Base-by-base conservation (phyloP, 2,113 vertebrate genomes). In the Eretmochelys imbricata region DNA sequence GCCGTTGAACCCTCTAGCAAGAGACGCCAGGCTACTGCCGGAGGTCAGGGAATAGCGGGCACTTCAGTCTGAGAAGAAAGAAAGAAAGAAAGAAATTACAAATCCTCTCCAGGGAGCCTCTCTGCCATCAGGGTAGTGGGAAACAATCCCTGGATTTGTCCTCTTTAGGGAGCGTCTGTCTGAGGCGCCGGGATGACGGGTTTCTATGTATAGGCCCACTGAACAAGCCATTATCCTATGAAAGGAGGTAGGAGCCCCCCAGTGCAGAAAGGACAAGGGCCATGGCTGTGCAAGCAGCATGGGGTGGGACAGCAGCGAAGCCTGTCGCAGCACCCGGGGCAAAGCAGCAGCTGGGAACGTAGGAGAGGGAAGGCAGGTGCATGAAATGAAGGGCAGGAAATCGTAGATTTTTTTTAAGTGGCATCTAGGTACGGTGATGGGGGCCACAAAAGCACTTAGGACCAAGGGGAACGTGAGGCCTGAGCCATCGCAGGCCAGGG, bases 221-320 rank as follows among this genome's bases (percentile, higher is more conserved):
- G 80, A 55, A 46, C 24, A 17, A 35, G 24, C 10, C 5, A 31
- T 1, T 2, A 5, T 11, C 9, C 2, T 0, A 1, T 12, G 57
- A 51, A 85, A 75, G 42, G n/a, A 51, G 42, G 31, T 46, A 35
- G 89, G 72, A 87, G 78, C 6, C 8, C n/a, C 65, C 0, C 20
- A 6, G 1, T 2, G 13, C 42, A 19, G n/a, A 69, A 49, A 49
- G 22, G 38, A 13, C 4, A 2, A 4, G 38, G 78, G 17, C 10
- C 1, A 22, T 49, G 38, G 31, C n/a, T 55, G 53, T 10, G 25
- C 38, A 46, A 25, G 53, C 4, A 3, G 17, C 4, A 4, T 29
- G 25, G 10, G 35, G 9, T 38, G 27, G 12, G 25, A n/a, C 53
- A 4, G 62, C 35, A 1, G 0, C 9, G 2, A 62, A 48, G 48